phyloP scores from a whole-genome alignment of 2,888 invertebrate genomes.

The Zygaena filipendulae region DNA sequence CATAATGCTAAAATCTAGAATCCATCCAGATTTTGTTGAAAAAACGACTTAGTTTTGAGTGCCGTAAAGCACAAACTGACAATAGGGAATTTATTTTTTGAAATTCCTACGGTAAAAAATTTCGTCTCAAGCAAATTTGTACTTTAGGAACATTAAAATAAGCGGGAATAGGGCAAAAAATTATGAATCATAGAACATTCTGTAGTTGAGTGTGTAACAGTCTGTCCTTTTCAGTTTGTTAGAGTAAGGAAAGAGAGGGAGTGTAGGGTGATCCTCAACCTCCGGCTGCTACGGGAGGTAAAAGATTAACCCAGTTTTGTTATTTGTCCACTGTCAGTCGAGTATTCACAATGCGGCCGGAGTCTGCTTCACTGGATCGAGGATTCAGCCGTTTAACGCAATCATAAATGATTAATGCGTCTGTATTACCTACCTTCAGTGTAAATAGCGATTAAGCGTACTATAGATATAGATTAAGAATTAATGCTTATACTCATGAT shows the following conservation, averaged over 20 bases:
- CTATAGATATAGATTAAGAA: too few relatives aligned
- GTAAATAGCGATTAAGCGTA: too few relatives aligned
- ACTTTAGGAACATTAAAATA: too few relatives aligned
- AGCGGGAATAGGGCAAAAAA: too few relatives aligned
- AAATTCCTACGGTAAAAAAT: conserved; percentile 49
- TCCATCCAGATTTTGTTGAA: conserved; percentile 25
- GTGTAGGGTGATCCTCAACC: conserved; percentile 49
- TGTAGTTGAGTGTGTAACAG: too few relatives aligned
- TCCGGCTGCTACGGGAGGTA: conserved; percentile 52
- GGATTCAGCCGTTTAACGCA: conserved; percentile 62
- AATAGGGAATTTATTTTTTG: not conserved
- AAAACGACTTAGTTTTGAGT: conserved; percentile 37
- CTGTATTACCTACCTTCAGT: too few relatives aligned
- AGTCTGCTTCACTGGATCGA: conserved; percentile 54
- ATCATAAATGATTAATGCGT: conserved; percentile 66
- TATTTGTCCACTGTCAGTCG: conserved; percentile 69
- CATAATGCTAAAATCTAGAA: conserved; percentile 60
- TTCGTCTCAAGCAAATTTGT: too few relatives aligned
- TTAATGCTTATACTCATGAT: too few relatives aligned
- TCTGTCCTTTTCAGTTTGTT: conserved; percentile 47
- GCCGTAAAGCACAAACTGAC: conserved; percentile 25
- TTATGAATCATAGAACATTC: too few relatives aligned
- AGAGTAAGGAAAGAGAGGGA: conserved; percentile 37
- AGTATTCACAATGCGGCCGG: conserved; percentile 64
- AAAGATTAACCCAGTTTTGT: conserved; percentile 70